A percentile compares a stretch with the other conserved stretches of the same genome.
Evolutionary conservation across 1,140 invertebrate species (phyloP).

Genomic region (Achroia grisella): DNA sequence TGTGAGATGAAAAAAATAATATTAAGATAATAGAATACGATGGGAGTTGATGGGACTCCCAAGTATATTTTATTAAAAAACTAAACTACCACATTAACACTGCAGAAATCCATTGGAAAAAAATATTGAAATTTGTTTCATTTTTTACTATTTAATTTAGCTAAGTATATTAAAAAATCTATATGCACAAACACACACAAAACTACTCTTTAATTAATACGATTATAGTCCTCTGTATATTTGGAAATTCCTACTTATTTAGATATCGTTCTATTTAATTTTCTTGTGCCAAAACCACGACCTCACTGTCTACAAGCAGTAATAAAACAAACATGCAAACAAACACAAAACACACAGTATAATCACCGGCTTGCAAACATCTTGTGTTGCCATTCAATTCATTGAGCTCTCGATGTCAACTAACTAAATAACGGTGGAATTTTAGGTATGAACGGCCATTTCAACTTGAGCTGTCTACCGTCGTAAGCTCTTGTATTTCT

Average conservation of each 20-base stretch:
- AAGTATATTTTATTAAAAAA: too few relatives aligned
- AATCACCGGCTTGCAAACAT: slow-evolving; percentile 36
- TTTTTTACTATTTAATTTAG: too few relatives aligned
- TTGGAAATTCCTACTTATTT: not conserved
- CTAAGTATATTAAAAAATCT: too few relatives aligned
- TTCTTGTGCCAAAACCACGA: not conserved
- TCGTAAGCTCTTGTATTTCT: slow-evolving; percentile 1
- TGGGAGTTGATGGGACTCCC: too few relatives aligned
- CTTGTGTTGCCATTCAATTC: slow-evolving; percentile 37
- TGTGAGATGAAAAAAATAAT: too few relatives aligned
- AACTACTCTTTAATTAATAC: too few relatives aligned
- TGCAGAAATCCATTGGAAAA: too few relatives aligned
- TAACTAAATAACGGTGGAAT: slow-evolving; percentile 43
- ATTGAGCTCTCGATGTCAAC: slow-evolving; percentile 37
- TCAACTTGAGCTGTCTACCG: slow-evolving; percentile 20
- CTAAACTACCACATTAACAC: too few relatives aligned
- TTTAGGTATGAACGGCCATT: slow-evolving; percentile 21
- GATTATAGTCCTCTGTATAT: too few relatives aligned
- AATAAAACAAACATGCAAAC: slow-evolving; percentile 4
- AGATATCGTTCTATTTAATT: not conserved
- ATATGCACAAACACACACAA: too few relatives aligned
- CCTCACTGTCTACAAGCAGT: not conserved
- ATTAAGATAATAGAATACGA: too few relatives aligned
- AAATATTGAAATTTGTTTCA: too few relatives aligned
- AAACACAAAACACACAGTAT: slow-evolving; percentile 24